Evolutionary conservation across 2,113 vertebrate species (phyloP).

Genomic region (rat (Rattus norvegicus)): DNA sequence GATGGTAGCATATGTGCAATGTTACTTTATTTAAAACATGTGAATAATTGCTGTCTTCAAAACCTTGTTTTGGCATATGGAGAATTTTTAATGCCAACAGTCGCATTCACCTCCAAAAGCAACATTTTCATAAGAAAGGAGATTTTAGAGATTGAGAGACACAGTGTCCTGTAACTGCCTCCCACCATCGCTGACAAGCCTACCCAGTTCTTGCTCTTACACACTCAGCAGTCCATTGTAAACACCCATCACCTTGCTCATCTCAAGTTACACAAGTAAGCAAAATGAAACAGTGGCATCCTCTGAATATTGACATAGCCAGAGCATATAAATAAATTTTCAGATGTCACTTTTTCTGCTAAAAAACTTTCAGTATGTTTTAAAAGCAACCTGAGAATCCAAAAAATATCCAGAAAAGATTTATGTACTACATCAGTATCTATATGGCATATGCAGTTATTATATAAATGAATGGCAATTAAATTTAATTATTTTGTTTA

Average conservation of each 20-base stretch:
- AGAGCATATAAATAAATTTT: no score
- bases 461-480: background rate
- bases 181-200: no score
- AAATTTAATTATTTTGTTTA: background rate
- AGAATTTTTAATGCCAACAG: background rate
- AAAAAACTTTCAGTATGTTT: background rate
- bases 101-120: background rate
- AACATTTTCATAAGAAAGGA: background rate
- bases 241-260: background rate
- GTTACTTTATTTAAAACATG: background rate
- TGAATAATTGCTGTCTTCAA: background rate
- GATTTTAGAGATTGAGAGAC: background rate
- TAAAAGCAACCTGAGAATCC: background rate
- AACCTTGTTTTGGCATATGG: background rate
- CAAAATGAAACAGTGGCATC: background rate
- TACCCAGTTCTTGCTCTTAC: background rate
- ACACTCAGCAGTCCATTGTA: background rate
- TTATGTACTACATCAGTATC: background rate
- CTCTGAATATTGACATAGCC: background rate
- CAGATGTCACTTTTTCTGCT: background rate
- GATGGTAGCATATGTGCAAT: no score
- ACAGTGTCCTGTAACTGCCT: background rate
- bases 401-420: background rate
- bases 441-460: background rate
- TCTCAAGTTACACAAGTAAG: background rate